These are phyloP conservation scores for Ambastaia sidthimunki DNA, from an alignment of 2,797 vertebrate genomes.

Conservation along the genomic window DNA sequence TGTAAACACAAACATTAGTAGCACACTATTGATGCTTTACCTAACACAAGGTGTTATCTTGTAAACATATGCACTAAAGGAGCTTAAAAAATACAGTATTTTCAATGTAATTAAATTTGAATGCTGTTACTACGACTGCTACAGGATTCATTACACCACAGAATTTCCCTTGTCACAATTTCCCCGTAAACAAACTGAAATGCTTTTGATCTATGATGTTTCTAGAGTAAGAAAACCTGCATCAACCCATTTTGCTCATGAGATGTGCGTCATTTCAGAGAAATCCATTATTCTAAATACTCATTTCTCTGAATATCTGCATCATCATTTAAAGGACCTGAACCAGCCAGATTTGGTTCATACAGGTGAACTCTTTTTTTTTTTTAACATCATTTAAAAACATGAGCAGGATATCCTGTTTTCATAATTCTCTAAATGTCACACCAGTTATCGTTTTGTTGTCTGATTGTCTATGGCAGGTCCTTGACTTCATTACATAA, in stretches of 20 bases:
- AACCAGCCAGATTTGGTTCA: slow-evolving; percentile 51
- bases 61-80: neutral
- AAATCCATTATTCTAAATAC: slow-evolving; percentile 62
- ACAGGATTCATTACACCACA: neutral
- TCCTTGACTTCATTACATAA: slow-evolving; percentile 19
- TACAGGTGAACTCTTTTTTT: slow-evolving; percentile 64
- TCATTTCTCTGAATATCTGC: slow-evolving; percentile 69
- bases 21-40: neutral
- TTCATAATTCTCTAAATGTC: slow-evolving; percentile 77
- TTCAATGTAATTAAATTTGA: slow-evolving; percentile 5
- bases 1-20: slow-evolving; percentile 4
- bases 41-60: neutral
- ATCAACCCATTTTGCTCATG: slow-evolving; percentile 62
- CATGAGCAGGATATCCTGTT: slow-evolving; percentile 81
- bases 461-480: neutral
- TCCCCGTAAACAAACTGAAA: slow-evolving; percentile 59
- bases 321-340: slow-evolving; percentile 49
- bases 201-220: slow-evolving; percentile 56
- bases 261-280: slow-evolving; percentile 72
- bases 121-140: slow-evolving; percentile 10
- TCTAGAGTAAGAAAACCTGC: slow-evolving; percentile 58
- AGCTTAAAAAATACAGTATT: neutral
- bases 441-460: slow-evolving; percentile 59
- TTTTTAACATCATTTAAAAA: slow-evolving; percentile 68
- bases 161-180: slow-evolving; percentile 58